Evolutionary conservation across 2,113 vertebrate species (phyloP), one percentile per base, ranked within the genome.

Genomic region (Rana temporaria): DNA sequence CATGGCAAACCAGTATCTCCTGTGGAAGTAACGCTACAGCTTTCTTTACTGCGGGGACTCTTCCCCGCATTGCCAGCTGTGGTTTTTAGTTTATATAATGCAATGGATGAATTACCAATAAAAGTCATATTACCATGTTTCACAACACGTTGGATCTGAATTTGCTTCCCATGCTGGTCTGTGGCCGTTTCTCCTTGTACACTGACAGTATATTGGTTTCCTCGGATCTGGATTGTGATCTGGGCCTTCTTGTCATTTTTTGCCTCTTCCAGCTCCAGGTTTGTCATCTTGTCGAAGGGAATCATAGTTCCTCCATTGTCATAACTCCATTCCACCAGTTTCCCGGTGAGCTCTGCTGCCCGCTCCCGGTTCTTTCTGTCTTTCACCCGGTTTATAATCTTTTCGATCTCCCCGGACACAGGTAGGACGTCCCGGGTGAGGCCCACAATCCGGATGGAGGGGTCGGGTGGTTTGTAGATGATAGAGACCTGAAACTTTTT

Each of bases 251-350:
- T 24, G 26, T 34, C 79, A 15, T 3, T 72, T 18, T n/a, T 52
- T 15, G 42, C 95, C 78, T 91, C 64, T 79, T 99, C 96, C 57
- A 98, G 89, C 2, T 84, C 0, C 65, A 90, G 89, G 87, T 93
- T 99, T 53, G 74, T 85, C 18, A 78, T 30, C 34, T 79, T 73
- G 86, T 96, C 92, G 86, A 98, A 97, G 85, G 86, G 15, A 22
- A 86, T n/a, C 82, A 89, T 94, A 2, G 55, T 82, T 0, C 0
- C 7, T 1, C 81, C 78, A 0, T 88, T 70, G 7, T 17, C n/a
- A 86, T 95, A 96, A 70, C 92, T 91, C 97, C 97, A 99, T 15
- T 95, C 93, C 48, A 93, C 92, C 16, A 93, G 66, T 0, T 89
- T 84, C 6, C 53, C 71, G 19, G 86, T 42, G 24, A 89, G 56